A percentile compares a stretch with the other conserved stretches of the same genome.
Conservation (phyloP, 2,797 vertebrate species). For the Antennarius maculatus region DNA sequence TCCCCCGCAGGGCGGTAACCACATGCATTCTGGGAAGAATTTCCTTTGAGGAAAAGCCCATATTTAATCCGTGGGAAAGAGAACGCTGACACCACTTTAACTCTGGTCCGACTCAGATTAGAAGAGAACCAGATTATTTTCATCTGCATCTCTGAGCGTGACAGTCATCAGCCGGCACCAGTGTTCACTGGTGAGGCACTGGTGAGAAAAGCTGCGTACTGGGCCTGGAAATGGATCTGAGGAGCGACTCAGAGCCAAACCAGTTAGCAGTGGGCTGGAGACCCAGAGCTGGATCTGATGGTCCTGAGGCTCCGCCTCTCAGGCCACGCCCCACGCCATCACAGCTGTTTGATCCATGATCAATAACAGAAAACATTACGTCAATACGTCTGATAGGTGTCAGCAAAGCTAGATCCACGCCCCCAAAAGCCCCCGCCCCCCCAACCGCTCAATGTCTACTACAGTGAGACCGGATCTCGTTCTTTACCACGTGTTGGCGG, state of each 20-base stretch:
- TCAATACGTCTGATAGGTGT: neutral
- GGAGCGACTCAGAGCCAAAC: neutral
- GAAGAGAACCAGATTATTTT: constrained; percentile 4
- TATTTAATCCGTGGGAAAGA: constrained; percentile 20
- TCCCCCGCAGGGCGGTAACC: constrained; percentile 3
- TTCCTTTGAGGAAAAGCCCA: constrained; percentile 2
- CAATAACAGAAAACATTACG: neutral
- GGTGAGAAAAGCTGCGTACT: neutral
- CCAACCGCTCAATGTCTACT: no score
- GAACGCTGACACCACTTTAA: neutral
- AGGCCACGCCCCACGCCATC: no score
- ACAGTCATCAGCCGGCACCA: neutral
- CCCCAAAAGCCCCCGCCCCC: no score
- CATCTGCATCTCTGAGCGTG: constrained; percentile 4
- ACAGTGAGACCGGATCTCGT: no score
- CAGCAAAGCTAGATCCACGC: neutral
- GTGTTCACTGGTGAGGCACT: neutral
- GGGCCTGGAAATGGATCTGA: constrained; percentile 3
- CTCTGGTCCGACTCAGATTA: constrained; percentile 7
- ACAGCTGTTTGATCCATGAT: no score
- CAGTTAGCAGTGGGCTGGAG: neutral
- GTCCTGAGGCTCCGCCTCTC: neutral
- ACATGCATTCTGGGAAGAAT: constrained; percentile 6
- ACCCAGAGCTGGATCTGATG: neutral
- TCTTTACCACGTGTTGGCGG: no score